These are phyloP conservation scores for Ammodytes marinus DNA, from an alignment of 2,113 vertebrate species.

Conservation along the genomic window DNA sequence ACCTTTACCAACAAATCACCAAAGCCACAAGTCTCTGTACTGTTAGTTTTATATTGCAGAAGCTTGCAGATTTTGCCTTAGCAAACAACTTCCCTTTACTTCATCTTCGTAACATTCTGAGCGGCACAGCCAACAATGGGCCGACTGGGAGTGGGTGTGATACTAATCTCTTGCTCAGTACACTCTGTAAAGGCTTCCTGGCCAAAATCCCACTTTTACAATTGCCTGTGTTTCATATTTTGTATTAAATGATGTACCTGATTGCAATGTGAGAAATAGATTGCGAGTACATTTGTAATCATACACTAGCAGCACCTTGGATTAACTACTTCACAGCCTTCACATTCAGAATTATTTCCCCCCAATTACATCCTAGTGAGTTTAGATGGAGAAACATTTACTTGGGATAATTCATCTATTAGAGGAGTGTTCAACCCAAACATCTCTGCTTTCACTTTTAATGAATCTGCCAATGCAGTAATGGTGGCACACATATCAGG, in stretches of 20 bases:
- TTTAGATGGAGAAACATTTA: slow-evolving; percentile 15
- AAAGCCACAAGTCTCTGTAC: too few species aligned
- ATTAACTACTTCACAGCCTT: slow-evolving; percentile 18
- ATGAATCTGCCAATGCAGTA: background rate
- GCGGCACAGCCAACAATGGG: too few species aligned
- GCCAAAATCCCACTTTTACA: background rate
- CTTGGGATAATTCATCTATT: slow-evolving; percentile 9
- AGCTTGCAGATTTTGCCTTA: too few species aligned
- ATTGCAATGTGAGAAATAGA: slow-evolving; percentile 4
- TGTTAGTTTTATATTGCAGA: too few species aligned
- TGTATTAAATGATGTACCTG: background rate
- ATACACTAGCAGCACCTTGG: background rate
- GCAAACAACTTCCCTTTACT: too few species aligned
- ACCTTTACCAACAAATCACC: too few species aligned
- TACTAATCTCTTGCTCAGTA: too few species aligned
- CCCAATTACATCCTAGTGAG: slow-evolving; percentile 9
- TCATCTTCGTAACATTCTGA: too few species aligned
- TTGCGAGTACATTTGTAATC: background rate
- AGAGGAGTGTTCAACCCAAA: background rate
- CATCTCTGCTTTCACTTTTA: background rate
- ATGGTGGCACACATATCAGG: too few species aligned
- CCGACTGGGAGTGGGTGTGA: too few species aligned
- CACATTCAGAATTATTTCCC: background rate
- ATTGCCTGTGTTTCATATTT: background rate
- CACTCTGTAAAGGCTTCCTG: background rate